A percentile compares a stretch with the other conserved stretches of the same genome.
These are phyloP conservation scores for Aplocera efformata DNA, from an alignment of 2,888 invertebrate species.

Conservation along the genomic window DNA sequence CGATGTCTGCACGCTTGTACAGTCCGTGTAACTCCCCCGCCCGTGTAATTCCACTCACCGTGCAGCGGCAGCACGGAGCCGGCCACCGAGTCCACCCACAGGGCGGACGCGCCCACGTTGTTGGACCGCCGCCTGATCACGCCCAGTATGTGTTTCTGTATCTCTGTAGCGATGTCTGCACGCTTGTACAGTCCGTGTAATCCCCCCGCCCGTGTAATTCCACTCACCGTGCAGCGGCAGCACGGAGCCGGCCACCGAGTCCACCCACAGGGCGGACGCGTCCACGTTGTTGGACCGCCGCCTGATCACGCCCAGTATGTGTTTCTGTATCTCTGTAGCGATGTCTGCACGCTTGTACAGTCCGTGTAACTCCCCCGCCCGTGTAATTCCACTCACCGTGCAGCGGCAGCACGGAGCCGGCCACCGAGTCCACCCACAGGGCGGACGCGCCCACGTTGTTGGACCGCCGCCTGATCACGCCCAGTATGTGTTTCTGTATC, in stretches of 20 bases:
- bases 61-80: constrained; percentile 88
- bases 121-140: too few species aligned
- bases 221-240: constrained; percentile 80
- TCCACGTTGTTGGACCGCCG: constrained; percentile 95
- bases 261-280: constrained; percentile 91
- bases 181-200: too few species aligned
- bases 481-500: constrained; percentile 90
- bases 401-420: constrained; percentile 88
- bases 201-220: too few species aligned
- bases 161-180: too few species aligned
- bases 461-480: constrained; percentile 89
- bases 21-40: too few species aligned
- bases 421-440: constrained; percentile 90
- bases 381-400: constrained; percentile 44
- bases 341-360: too few species aligned
- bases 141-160: too few species aligned
- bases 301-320: too few species aligned
- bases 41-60: too few species aligned
- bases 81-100: constrained; percentile 91
- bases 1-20: too few species aligned
- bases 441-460: constrained; percentile 94
- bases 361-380: too few species aligned
- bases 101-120: constrained; percentile 92
- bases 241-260: constrained; percentile 90
- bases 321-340: too few species aligned